Percentiles rank a stretch among this genome's conserved stretches.
These are phyloP conservation scores for Chaenodraco wilsoni DNA, from an alignment of 2,797 vertebrate genomes.

Conservation along the genomic window DNA sequence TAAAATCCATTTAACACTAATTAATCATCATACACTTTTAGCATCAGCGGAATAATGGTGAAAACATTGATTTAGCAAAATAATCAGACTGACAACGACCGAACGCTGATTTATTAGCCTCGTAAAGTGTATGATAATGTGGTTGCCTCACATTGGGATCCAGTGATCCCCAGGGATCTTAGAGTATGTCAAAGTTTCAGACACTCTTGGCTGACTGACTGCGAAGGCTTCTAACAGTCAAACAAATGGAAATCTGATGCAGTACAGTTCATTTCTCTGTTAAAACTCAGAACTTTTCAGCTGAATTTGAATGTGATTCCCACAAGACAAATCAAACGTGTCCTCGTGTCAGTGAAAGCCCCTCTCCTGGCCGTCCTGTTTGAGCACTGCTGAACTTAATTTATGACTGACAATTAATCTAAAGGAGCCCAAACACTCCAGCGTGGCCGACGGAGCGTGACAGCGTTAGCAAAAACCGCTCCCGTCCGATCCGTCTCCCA, in stretches of 20 bases:
- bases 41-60: conserved; percentile 41
- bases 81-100: conserved; percentile 55
- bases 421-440: conserved; percentile 65
- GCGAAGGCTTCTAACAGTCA: conserved; percentile 21
- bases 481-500: conserved; percentile 57
- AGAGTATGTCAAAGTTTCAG: conserved; percentile 26
- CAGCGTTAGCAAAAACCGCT: conserved; percentile 58
- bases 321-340: conserved; percentile 47
- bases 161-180: conserved; percentile 27
- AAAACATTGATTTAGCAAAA: conserved; percentile 60
- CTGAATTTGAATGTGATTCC: conserved; percentile 54
- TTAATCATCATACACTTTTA: conserved; percentile 56
- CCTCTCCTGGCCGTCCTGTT: conserved; percentile 29
- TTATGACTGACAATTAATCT: conserved; percentile 82
- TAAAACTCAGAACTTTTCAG: conserved; percentile 22
- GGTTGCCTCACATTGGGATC: not conserved
- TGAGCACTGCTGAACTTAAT: conserved; percentile 65
- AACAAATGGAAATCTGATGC: conserved; percentile 59
- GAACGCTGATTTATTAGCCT: conserved; percentile 55
- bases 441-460: conserved; percentile 63
- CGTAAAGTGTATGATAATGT: conserved; percentile 38
- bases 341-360: conserved; percentile 47
- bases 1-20: conserved; percentile 62
- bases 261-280: conserved; percentile 30
- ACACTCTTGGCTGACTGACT: conserved; percentile 22